phyloP scores from a whole-genome alignment of 2,113 vertebrate species.

The Pseudolaguvia tuberculata region DNA sequence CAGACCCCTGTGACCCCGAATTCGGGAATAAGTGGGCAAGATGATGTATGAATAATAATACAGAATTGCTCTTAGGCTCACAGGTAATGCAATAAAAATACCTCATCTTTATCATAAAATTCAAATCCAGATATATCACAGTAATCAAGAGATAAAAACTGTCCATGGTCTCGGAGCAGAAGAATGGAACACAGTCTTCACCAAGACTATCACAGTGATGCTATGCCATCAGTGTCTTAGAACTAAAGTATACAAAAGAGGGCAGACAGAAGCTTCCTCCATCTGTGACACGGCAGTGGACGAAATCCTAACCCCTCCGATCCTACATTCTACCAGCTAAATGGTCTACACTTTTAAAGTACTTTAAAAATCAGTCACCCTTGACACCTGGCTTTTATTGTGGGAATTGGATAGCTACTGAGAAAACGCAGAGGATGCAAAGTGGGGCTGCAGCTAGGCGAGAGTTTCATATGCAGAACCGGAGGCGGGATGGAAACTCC shows the following conservation, averaged over 20 bases:
- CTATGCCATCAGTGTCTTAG: not conserved
- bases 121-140: not conserved
- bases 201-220: not conserved
- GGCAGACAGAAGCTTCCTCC: not conserved
- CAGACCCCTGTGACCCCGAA: too few species aligned
- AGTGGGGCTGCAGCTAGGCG: not conserved
- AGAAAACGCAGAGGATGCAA: not conserved
- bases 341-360: not conserved
- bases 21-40: too few species aligned
- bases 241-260: not conserved
- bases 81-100: too few species aligned
- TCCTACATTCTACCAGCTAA: not conserved
- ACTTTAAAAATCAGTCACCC: not conserved
- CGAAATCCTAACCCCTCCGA: not conserved
- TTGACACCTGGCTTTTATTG: not conserved
- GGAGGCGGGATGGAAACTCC: conserved; percentile 24
- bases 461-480: conserved; percentile 3
- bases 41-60: too few species aligned
- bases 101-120: not conserved
- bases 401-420: not conserved
- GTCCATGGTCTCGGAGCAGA: not conserved
- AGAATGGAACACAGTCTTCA: not conserved
- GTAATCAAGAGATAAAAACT: not conserved
- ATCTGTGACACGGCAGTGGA: not conserved
- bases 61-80: too few species aligned